These are phyloP conservation scores for Lacerta agilis DNA, from an alignment of 2,797 vertebrate genomes.

Conservation along the genomic window DNA sequence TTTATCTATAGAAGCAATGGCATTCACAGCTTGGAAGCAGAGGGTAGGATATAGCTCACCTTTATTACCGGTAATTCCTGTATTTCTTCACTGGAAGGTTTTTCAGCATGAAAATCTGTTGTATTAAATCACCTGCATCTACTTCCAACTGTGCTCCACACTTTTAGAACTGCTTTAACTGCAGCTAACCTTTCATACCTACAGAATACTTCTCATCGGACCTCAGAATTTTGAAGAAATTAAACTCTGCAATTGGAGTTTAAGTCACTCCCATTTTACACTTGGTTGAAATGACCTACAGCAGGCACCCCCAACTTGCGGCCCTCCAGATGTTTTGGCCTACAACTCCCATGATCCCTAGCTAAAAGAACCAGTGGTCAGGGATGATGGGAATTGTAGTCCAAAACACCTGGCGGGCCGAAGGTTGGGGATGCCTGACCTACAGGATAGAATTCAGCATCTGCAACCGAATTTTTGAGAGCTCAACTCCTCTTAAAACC, in stretches of 20 bases:
- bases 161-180: too few species aligned
- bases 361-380: too few species aligned
- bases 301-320: too few species aligned
- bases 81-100: neutral
- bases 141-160: too few species aligned
- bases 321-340: too few species aligned
- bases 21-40: neutral
- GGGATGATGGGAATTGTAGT: too few species aligned
- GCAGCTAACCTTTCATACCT: neutral
- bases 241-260: neutral
- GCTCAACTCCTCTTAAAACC: neutral
- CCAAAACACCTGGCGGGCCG: too few species aligned
- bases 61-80: neutral
- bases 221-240: neutral
- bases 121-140: neutral
- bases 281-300: neutral
- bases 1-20: neutral
- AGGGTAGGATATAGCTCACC: neutral
- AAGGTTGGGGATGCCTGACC: neutral
- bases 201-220: neutral
- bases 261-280: neutral
- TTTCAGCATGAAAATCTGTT: neutral
- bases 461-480: neutral
- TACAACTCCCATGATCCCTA: too few species aligned
- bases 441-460: neutral